Conservation (phyloP, 1,140 invertebrate species). For the Holotrichia oblita region DNA sequence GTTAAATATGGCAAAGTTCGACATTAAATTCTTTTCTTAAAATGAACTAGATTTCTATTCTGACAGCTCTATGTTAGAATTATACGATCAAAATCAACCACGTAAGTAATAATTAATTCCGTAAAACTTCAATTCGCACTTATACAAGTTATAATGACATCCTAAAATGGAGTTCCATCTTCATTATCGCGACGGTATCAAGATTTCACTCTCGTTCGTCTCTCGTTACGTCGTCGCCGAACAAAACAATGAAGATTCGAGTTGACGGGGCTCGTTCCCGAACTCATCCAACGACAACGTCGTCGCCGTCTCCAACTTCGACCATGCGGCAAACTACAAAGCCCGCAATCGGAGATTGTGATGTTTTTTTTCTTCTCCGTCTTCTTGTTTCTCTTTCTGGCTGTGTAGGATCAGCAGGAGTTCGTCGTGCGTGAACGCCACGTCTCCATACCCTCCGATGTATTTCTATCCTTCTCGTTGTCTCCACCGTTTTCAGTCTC, state of each 20-base stretch:
- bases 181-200: constrained; percentile 3
- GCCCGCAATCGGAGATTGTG: constrained; percentile 30
- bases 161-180: not conserved
- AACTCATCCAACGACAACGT: too few relatives aligned
- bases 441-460: constrained; percentile 18
- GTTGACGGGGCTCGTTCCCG: not conserved
- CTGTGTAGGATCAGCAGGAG: not conserved
- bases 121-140: too few relatives aligned
- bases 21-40: too few relatives aligned
- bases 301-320: not conserved
- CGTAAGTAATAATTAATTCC: too few relatives aligned
- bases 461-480: constrained; percentile 11
- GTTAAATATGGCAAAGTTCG: too few relatives aligned
- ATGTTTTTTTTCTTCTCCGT: constrained; percentile 5
- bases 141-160: too few relatives aligned
- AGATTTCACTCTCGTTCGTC: constrained; percentile 8
- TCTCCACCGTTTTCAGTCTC: not conserved
- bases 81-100: too few relatives aligned
- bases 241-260: constrained; percentile 25
- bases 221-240: constrained; percentile 23
- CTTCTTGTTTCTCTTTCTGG: constrained; percentile 21
- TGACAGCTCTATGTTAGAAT: too few relatives aligned
- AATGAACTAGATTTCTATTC: too few relatives aligned
- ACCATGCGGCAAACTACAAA: constrained; percentile 22
- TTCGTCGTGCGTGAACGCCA: constrained; percentile 9